A percentile compares a stretch with the other conserved stretches of the same genome.
phyloP scores from a whole-genome alignment of 1,140 invertebrate species.

The Philaenus spumarius region DNA sequence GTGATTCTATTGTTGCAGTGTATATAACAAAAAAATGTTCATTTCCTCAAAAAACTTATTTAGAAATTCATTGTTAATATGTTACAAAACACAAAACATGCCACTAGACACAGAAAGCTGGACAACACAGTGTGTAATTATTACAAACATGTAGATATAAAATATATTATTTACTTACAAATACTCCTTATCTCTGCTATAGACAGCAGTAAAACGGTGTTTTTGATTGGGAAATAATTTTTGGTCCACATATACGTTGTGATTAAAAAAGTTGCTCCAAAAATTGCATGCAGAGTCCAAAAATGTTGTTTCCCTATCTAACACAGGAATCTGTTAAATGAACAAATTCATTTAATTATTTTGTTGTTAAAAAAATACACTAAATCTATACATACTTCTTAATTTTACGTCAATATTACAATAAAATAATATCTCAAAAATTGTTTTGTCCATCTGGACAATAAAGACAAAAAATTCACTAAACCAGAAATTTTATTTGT shows the following conservation, averaged over 20 bases:
- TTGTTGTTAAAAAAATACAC: background rate
- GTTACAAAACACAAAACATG: background rate
- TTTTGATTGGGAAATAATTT: constrained; percentile 20
- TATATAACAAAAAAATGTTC: too few species aligned
- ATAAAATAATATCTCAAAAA: too few species aligned
- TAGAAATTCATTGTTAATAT: background rate
- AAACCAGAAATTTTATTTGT: too few species aligned
- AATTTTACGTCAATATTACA: too few species aligned
- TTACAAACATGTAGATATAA: background rate
- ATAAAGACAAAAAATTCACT: too few species aligned
- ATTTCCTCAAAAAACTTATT: too few species aligned
- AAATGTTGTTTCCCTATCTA: background rate
- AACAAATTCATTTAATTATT: background rate
- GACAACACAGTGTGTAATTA: background rate
- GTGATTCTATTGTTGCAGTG: too few species aligned
- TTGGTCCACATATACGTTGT: constrained; percentile 20
- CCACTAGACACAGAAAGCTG: background rate
- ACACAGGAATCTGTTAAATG: background rate
- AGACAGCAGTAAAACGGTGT: constrained; percentile 60
- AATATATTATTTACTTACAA: constrained; percentile 51
- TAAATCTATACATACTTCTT: too few species aligned
- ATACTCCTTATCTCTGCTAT: constrained; percentile 80
- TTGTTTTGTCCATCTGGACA: too few species aligned
- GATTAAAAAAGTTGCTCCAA: constrained; percentile 5
- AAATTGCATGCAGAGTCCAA: background rate